phyloP scores from a whole-genome alignment of 2,113 vertebrate species.

The Zosterops japonicus region DNA sequence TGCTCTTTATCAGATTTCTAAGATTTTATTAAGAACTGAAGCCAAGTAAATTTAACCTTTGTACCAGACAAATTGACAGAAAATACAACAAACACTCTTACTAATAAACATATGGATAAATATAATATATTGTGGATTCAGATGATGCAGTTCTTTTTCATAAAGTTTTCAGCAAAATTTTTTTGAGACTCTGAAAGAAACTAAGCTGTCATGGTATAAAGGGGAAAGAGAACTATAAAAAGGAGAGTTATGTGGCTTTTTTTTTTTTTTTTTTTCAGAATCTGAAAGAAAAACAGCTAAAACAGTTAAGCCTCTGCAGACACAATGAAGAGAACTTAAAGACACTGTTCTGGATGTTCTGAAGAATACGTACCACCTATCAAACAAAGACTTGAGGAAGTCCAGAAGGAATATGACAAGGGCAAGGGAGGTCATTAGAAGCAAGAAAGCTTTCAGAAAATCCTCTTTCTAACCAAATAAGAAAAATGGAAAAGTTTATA shows the following conservation, averaged over 20 bases:
- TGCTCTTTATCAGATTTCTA: not conserved
- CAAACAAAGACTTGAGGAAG: not conserved
- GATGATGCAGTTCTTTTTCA: not conserved
- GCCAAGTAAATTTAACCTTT: not conserved
- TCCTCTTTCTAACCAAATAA: not conserved
- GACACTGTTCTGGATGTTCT: not conserved
- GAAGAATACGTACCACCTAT: not conserved
- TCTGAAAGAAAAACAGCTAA: not conserved
- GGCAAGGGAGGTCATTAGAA: not conserved
- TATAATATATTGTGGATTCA: not conserved
- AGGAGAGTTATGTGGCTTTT: not conserved
- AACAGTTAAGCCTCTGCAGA: not conserved
- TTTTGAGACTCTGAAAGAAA: not conserved
- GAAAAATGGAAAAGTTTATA: not conserved
- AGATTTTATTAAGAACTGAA: not conserved
- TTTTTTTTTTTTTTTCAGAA: not conserved
- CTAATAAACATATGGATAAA: not conserved
- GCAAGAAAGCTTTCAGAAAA: not conserved
- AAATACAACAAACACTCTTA: not conserved
- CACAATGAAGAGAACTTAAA: not conserved
- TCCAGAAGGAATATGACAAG: not conserved
- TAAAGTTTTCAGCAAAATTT: not conserved
- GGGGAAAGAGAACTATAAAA: not conserved
- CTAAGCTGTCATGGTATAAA: not conserved
- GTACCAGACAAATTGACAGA: not conserved